Evolutionary conservation across 2,888 invertebrate species (phyloP).

Genomic region (Drosophila niveifrons): DNA sequence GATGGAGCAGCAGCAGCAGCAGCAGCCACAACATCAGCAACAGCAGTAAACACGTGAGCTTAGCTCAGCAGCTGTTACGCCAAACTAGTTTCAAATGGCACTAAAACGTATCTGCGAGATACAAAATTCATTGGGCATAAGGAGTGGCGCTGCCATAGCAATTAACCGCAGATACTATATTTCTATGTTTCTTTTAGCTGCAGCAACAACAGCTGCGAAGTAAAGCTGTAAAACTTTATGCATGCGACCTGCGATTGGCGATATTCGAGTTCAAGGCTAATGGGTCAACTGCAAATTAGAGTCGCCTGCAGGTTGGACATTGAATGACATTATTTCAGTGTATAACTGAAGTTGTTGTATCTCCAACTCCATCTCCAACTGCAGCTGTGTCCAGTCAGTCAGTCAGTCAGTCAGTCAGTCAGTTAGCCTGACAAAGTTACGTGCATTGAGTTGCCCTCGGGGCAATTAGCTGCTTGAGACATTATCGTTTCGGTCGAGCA

Average conservation of each 20-base stretch:
- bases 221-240: constrained; percentile 44
- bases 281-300: constrained; percentile 78
- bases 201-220: constrained; percentile 2
- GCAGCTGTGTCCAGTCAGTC: constrained; percentile 6
- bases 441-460: constrained; percentile 29
- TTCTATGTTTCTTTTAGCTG: constrained; percentile 21
- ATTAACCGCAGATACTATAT: constrained; percentile 70
- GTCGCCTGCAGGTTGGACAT: constrained; percentile 78
- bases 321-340: constrained; percentile 76
- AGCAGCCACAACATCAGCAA: constrained; percentile 24
- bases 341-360: constrained; percentile 10
- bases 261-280: constrained; percentile 80
- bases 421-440: constrained; percentile 16
- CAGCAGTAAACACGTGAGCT: constrained; percentile 61
- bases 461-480: constrained; percentile 69
- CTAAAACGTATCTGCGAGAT: constrained; percentile 73
- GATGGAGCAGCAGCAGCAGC: constrained; percentile 33
- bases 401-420: not conserved
- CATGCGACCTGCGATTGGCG: constrained; percentile 39
- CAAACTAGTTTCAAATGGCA: constrained; percentile 81
- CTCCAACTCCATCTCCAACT: constrained; percentile 7
- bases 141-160: constrained; percentile 69
- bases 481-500: constrained; percentile 47
- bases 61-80: constrained; percentile 53
- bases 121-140: constrained; percentile 55